These are phyloP conservation scores for Notarius quadriscutis DNA, from an alignment of 2,113 vertebrate species.

Conservation along the genomic window DNA sequence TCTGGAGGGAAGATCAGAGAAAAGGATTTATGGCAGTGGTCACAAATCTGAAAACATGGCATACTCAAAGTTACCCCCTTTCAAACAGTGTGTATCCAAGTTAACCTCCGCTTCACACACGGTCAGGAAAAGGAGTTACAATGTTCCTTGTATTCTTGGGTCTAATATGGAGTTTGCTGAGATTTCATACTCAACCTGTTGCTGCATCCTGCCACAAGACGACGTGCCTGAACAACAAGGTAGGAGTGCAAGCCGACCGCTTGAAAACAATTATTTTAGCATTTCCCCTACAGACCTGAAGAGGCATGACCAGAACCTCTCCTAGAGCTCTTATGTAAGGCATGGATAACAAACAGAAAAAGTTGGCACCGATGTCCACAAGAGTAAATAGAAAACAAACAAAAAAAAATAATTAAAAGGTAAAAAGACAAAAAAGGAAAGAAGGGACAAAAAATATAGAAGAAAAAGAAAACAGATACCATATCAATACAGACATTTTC, in stretches of 20 bases:
- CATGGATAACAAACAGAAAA: conserved; percentile 69
- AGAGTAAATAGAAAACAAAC: conserved; percentile 61
- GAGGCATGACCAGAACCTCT: conserved; percentile 63
- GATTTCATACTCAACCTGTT: conserved; percentile 52
- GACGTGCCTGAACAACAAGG: conserved; percentile 44
- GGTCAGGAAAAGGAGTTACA: conserved; percentile 30
- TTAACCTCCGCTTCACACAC: conserved; percentile 26
- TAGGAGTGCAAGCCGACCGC: conserved; percentile 51
- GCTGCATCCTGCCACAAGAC: conserved; percentile 53
- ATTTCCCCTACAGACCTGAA: conserved; percentile 54
- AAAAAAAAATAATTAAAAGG: conserved; percentile 55
- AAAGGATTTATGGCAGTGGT: conserved; percentile 64
- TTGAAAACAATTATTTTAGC: conserved; percentile 58
- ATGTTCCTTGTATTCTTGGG: conserved; percentile 21
- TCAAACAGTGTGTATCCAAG: conserved; percentile 36
- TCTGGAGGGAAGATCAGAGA: conserved; percentile 69
- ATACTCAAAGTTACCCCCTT: conserved; percentile 57
- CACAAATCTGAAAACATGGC: conserved; percentile 67
- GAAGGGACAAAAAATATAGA: conserved; percentile 54
- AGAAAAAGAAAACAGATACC: conserved; percentile 27
- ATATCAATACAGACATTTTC: neutral
- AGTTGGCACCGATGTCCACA: conserved; percentile 64
- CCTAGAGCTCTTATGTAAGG: conserved; percentile 66
- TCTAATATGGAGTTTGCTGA: conserved; percentile 17
- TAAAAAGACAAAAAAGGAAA: conserved; percentile 72